A percentile compares a stretch with the other conserved stretches of the same genome.
Conservation (phyloP, 2,797 vertebrate species). For the Myotis planiceps region DNA sequence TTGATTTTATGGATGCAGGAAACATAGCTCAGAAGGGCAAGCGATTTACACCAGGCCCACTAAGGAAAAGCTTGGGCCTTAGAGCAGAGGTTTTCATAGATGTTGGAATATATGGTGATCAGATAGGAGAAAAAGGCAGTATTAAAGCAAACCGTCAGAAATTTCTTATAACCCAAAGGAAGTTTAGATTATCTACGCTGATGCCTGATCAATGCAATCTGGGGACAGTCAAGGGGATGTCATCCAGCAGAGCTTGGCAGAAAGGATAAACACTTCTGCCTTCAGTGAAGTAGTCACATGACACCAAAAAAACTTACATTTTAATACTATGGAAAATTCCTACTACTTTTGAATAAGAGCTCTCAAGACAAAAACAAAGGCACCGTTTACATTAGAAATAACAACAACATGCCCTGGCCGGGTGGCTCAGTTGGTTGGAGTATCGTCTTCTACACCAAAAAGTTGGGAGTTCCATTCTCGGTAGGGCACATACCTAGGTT, state of each 20-base stretch:
- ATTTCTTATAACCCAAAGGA: neutral
- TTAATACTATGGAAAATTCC: conserved; percentile 27
- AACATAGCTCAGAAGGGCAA: neutral
- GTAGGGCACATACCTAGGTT: too few relatives aligned
- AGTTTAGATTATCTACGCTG: neutral
- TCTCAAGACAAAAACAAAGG: neutral
- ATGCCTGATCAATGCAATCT: neutral
- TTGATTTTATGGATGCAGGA: conserved; percentile 21
- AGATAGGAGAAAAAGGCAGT: neutral
- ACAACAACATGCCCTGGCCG: neutral
- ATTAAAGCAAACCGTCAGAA: neutral
- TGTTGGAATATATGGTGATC: neutral
- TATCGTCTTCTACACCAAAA: neutral
- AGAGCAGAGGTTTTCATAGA: neutral
- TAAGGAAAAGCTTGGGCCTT: neutral
- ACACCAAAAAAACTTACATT: neutral
- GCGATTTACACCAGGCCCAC: neutral
- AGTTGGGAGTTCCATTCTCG: neutral
- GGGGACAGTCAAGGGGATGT: neutral
- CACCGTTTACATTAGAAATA: neutral
- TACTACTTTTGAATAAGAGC: neutral
- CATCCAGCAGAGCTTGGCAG: neutral
- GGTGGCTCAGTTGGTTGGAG: neutral
- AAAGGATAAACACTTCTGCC: neutral
- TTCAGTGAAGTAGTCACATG: neutral